Percentiles rank a stretch among this genome's conserved stretches.
phyloP scores from a whole-genome alignment of 2,888 invertebrate species.

The Archips xylosteana region DNA sequence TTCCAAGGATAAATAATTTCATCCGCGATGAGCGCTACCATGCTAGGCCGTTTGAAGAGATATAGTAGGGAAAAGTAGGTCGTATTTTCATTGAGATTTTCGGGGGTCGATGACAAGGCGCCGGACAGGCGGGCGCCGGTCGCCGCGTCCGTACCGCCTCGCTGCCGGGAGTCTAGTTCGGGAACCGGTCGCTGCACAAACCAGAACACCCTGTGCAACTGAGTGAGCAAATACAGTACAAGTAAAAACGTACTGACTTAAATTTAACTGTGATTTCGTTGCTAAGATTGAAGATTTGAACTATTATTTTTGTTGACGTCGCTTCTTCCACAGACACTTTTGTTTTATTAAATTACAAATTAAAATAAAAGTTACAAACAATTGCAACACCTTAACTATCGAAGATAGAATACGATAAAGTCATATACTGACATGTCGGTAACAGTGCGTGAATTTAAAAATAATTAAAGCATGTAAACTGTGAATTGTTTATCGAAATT shows the following conservation, averaged over 20 bases:
- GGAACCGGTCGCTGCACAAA: neutral
- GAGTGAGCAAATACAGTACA: neutral
- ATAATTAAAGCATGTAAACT: neutral
- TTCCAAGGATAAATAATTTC: neutral
- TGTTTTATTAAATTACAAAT: no score
- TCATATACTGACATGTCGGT: no score
- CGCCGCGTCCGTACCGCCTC: slow-evolving; percentile 13
- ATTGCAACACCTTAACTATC: no score
- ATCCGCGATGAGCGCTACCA: neutral
- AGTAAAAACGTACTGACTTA: neutral
- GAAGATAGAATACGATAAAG: no score
- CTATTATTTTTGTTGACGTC: neutral
- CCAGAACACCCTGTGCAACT: slow-evolving; percentile 12
- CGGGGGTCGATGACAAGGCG: slow-evolving; percentile 46
- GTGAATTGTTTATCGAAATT: neutral
- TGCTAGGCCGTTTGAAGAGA: neutral
- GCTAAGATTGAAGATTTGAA: neutral
- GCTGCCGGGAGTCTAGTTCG: slow-evolving; percentile 5
- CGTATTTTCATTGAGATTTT: slow-evolving; percentile 34
- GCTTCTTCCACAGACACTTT: neutral
- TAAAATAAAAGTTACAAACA: no score
- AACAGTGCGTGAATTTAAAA: neutral
- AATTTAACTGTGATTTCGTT: neutral
- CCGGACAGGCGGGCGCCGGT: slow-evolving; percentile 50
- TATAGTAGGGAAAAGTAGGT: slow-evolving; percentile 12